Evolutionary conservation across 2,797 vertebrate genomes (phyloP).

Genomic region (Rousettus madagascariensis): DNA sequence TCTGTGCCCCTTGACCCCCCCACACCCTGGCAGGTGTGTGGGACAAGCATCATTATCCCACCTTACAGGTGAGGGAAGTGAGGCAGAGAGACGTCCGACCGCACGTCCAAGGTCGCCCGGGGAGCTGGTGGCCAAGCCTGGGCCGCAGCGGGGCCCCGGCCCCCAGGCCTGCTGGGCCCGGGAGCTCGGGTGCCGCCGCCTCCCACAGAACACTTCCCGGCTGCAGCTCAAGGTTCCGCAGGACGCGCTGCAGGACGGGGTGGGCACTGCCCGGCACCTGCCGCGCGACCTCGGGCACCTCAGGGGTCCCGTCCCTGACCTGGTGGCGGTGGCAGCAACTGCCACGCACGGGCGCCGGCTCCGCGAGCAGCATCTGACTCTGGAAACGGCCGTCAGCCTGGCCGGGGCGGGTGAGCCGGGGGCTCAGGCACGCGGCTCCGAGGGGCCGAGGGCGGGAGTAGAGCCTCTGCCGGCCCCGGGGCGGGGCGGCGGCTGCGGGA

Average conservation of each 20-base stretch:
- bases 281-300: background rate
- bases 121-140: background rate
- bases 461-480: too few relatives aligned
- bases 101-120: background rate
- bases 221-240: too few relatives aligned
- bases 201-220: too few relatives aligned
- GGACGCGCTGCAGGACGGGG: background rate
- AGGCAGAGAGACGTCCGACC: background rate
- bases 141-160: fast-evolving
- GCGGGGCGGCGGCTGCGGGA: background rate
- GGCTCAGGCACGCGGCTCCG: background rate
- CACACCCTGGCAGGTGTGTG: fast-evolving
- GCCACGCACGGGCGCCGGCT: background rate
- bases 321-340: fast-evolving
- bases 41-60: fast-evolving
- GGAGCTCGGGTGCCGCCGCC: too few relatives aligned
- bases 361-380: too few relatives aligned
- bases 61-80: background rate
- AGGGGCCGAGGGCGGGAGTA: background rate
- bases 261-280: background rate
- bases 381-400: too few relatives aligned
- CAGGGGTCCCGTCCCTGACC: background rate
- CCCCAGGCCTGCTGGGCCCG: background rate
- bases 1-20: fast-evolving
- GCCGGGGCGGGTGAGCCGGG: too few relatives aligned